Conservation (phyloP, 2,113 vertebrate genomes). For the Xenus cinereus region DNA sequence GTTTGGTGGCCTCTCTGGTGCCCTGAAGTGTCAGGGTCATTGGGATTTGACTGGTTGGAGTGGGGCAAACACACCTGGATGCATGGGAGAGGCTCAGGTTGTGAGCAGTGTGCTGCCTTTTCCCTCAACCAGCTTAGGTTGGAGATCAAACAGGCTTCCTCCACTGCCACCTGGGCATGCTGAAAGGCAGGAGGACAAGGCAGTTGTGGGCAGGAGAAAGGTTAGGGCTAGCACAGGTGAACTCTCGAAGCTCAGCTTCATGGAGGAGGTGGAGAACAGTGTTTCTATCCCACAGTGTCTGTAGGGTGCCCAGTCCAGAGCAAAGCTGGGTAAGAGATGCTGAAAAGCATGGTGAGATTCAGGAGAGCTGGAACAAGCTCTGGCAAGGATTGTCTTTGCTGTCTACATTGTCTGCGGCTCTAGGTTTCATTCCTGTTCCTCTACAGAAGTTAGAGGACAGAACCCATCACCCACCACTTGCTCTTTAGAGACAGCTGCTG, state of each 20-base stretch:
- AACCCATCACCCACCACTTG: neutral
- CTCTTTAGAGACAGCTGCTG: neutral
- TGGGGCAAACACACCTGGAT: neutral
- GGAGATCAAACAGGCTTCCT: neutral
- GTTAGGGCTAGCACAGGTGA: accelerated
- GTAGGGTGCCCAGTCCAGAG: neutral
- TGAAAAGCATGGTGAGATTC: neutral
- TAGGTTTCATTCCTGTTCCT: neutral
- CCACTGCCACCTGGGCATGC: accelerated
- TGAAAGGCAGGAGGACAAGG: neutral
- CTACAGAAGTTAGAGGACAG: neutral
- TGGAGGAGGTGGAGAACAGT: neutral
- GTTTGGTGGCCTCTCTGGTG: neutral
- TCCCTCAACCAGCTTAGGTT: neutral
- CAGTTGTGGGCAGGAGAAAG: neutral
- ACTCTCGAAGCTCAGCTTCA: neutral
- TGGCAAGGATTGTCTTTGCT: neutral
- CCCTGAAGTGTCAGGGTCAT: neutral
- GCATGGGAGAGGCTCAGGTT: neutral
- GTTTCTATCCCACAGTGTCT: neutral
- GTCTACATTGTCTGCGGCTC: neutral
- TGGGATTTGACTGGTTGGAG: neutral
- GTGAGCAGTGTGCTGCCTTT: accelerated
- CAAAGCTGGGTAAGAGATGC: neutral
- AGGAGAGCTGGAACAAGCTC: neutral